phyloP scores from a whole-genome alignment of 2,113 vertebrate species.

The Eulacestoma nigropectus region DNA sequence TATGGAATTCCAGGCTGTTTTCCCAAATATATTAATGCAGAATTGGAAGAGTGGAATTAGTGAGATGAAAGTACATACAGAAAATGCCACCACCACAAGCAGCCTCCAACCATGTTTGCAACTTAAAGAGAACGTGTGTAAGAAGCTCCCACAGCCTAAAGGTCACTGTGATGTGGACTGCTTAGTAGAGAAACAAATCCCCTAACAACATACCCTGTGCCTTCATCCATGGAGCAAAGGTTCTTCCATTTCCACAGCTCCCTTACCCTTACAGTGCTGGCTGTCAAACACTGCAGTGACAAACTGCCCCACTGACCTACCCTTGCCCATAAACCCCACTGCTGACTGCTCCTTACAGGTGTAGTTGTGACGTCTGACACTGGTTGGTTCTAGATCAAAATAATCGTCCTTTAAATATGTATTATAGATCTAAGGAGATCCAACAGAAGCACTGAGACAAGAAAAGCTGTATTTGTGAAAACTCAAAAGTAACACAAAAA shows the following conservation, averaged over 20 bases:
- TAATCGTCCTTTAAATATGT: not conserved
- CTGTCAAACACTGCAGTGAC: too few relatives aligned
- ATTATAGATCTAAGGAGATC: not conserved
- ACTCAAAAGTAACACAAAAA: not conserved
- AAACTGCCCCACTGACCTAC: not conserved
- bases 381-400: not conserved
- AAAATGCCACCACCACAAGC: not conserved
- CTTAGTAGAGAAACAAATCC: not conserved
- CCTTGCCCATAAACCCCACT: too few relatives aligned
- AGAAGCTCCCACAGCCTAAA: not conserved
- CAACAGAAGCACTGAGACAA: not conserved
- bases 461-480: not conserved
- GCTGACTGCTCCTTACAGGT: fast-evolving
- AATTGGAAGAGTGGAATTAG: not conserved
- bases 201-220: not conserved
- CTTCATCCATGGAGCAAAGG: fast-evolving
- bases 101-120: not conserved
- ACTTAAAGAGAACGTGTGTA: not conserved
- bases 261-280: not conserved
- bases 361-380: not conserved
- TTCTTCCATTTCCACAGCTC: not conserved
- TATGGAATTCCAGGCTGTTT: not conserved
- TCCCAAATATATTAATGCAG: not conserved
- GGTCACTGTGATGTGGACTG: not conserved
- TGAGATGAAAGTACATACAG: not conserved